Base-by-base conservation (phyloP, 2,113 vertebrate genomes). In the Peucedramus taeniatus region DNA sequence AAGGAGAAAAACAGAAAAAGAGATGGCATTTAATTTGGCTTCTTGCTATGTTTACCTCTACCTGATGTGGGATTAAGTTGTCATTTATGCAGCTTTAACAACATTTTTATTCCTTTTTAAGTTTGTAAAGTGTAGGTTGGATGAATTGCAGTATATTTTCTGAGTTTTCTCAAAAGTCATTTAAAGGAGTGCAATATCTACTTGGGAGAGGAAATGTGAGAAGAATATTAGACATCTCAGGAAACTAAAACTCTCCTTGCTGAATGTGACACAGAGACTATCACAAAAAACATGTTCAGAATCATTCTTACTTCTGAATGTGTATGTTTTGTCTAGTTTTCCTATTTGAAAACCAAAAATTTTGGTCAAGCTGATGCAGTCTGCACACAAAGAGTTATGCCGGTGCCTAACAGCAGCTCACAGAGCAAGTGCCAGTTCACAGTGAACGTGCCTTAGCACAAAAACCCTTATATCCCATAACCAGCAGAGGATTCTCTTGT, bases 31-130 rank as follows among this genome's bases (percentile, higher is more conserved):
- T 93, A 65, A 82, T 94, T 92, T 88, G 76, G 51, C 63, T 91
- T 71, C 85, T 96, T 77, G 37, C 47, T 72, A 68, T 90, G 86
- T 94, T 96, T 92, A 89, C 92, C 59, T 93, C 93, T 90, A 66
- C 90, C 95, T 95, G 93, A 89, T 92, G 57, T 83, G 84, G 70
- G 60, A 94, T 96, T 95, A 96, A 93, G 89, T 94, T 97, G 89
- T 89, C 96, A 91, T 95, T 96, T 93, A 83, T 81, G 60, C 76
- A 84, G 64, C 74, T 85, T 94, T 94, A 87, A 85, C 81, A 92
- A 71, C 20, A n/a, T 96, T 97, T 91, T 94, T 93, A 92, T 96
- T 95, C 69, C 87, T 95, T 75, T 86, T 88, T 86, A 96, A 95
- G 80, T 95, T 78, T 91, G 54, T 71, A 92, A 92, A 96, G 94